Evolutionary conservation across 2,888 invertebrate genomes (phyloP), one percentile per base, ranked within the genome.

Genomic region (Isoperla grammatica): DNA sequence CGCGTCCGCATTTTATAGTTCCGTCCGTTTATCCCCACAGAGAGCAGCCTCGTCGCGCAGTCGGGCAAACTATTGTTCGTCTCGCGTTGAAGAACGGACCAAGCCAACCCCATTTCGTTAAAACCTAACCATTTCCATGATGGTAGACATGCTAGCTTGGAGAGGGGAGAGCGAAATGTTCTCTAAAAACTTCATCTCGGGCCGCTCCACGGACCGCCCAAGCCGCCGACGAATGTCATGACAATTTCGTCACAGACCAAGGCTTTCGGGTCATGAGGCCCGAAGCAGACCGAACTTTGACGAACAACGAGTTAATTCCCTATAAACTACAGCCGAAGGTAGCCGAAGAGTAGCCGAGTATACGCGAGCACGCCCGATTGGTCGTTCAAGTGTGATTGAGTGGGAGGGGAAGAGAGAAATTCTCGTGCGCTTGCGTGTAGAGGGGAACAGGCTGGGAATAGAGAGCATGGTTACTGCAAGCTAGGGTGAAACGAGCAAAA

Each of bases 161-260:
- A 56, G 55, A 59, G 57, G 56, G 57, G 57, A 59, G 45, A 29
- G 39, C 56, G 37, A 43, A 39, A 43, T 23, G 17, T 40, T 40
- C 40, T 13, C 40, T 15, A 12, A 17, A 19, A n/a, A 29, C 61
- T 62, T 61, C 62, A 62, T 64, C 64, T 49, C 61, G 49, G 54
- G 19, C 49, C 50, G 22, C 50, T 37, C 9, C n/a, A 20, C 50
- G 56, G 40, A 39, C 61, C 63, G 46, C 60, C 43, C 56, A 60
- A 20, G 63, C 48, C 63, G 60, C 61, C 63, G 48, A 59, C 56
- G 50, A 48, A 64, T 61, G 65, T 65, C 65, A 65, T 62, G 63
- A 64, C 64, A 64, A 65, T 65, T 65, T 65, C 65, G 65, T 65
- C 65, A 65, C 65, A 65, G 64, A 64, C 64, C 65, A 65, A 65